Evolutionary conservation across 2,888 invertebrate genomes (phyloP).

Genomic region (Venusia cambrica): DNA sequence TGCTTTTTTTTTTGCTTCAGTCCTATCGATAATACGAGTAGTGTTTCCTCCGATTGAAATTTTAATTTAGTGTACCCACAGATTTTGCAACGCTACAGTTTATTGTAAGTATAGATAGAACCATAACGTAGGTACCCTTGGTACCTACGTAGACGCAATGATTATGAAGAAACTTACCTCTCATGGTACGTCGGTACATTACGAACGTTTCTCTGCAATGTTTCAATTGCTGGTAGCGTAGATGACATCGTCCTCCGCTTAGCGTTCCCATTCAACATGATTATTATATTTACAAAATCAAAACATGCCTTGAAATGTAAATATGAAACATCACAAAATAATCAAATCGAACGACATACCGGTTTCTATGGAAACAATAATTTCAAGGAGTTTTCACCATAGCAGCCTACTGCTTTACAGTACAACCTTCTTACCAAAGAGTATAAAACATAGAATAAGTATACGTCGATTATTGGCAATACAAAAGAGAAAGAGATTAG

Average conservation of each 20-base stretch:
- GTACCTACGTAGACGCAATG: not conserved
- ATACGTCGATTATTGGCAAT: no score
- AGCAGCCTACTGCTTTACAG: constrained; percentile 46
- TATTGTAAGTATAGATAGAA: no score
- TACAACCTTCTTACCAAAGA: no score
- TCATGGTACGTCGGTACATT: constrained; percentile 49
- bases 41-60: no score
- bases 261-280: constrained; percentile 29
- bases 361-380: constrained; percentile 14
- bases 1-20: no score
- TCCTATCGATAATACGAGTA: no score
- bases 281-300: constrained; percentile 20
- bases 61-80: no score
- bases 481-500: no score
- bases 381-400: not conserved
- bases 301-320: constrained; percentile 18
- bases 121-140: no score
- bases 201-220: constrained; percentile 61
- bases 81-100: no score
- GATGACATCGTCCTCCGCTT: constrained; percentile 34
- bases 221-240: constrained; percentile 64
- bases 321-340: constrained; percentile 13
- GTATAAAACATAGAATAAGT: no score
- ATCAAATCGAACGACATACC: not conserved
- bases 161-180: constrained; percentile 39